A percentile compares a stretch with the other conserved stretches of the same genome.
These are phyloP conservation scores for Catharus fuscescens DNA, from an alignment of 2,113 vertebrate species.

Conservation along the genomic window DNA sequence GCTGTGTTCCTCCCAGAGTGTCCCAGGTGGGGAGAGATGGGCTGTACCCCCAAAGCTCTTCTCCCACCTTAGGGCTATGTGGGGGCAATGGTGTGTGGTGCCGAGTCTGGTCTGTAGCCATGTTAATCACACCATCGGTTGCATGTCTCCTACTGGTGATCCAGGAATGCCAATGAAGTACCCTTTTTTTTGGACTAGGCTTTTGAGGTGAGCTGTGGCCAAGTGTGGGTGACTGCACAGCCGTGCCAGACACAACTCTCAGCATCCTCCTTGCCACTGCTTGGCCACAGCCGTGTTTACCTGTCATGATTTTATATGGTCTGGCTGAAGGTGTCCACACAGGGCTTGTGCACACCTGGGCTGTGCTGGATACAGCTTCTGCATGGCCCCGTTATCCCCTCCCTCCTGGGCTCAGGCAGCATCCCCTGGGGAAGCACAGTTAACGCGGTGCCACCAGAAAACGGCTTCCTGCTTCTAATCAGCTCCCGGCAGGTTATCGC, in stretches of 20 bases:
- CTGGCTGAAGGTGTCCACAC: rapidly evolving
- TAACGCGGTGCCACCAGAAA: rapidly evolving
- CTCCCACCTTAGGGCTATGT: not conserved
- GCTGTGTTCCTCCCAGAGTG: not conserved
- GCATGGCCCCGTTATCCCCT: rapidly evolving
- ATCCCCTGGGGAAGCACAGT: not conserved
- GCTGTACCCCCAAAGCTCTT: not conserved
- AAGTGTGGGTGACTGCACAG: not conserved
- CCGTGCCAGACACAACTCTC: rapidly evolving
- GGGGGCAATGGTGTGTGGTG: rapidly evolving
- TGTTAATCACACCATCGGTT: rapidly evolving
- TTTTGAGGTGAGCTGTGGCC: not conserved
- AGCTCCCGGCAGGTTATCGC: not conserved
- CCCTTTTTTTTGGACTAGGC: not conserved
- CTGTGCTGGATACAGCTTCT: not conserved
- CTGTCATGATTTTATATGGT: no score
- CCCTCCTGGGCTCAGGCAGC: not conserved
- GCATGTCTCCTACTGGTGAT: not conserved
- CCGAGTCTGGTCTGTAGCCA: not conserved
- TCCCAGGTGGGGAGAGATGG: not conserved
- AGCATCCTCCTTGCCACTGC: not conserved
- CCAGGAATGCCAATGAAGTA: not conserved
- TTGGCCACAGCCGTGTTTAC: not conserved
- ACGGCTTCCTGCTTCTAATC: not conserved
- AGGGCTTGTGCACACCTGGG: not conserved